Evolutionary conservation across 2,888 invertebrate genomes (phyloP).

Genomic region (Hirudinaria manillensis): DNA sequence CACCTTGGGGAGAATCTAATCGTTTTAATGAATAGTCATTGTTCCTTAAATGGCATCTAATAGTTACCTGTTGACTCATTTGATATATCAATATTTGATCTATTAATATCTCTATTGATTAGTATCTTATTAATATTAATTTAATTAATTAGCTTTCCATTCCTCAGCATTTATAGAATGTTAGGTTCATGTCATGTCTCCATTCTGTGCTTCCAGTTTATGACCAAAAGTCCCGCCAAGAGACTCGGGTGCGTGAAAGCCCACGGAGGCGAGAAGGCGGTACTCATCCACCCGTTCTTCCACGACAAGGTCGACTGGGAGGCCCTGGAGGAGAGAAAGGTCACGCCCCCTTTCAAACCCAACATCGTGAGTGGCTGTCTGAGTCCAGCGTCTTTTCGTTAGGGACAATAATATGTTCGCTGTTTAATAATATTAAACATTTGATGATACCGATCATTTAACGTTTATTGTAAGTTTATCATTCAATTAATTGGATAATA

Average conservation of each 20-base stretch:
- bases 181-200: too few relatives aligned
- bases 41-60: not conserved
- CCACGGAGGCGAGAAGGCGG: constrained; percentile 74
- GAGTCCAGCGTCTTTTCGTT: not conserved
- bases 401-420: not conserved
- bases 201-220: constrained; percentile 63
- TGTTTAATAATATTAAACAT: too few relatives aligned
- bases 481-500: not conserved
- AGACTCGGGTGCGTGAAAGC: constrained; percentile 79
- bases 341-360: constrained; percentile 95
- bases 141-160: too few relatives aligned
- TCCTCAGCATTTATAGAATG: too few relatives aligned
- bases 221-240: constrained; percentile 92
- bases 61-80: not conserved
- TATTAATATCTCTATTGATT: not conserved
- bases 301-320: constrained; percentile 82
- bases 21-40: not conserved
- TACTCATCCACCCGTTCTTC: constrained; percentile 71
- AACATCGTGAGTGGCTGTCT: constrained; percentile 71
- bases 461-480: not conserved
- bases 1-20: not conserved
- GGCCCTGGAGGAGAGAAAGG: constrained; percentile 77
- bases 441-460: not conserved
- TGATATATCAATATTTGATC: not conserved
- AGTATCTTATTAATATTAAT: not conserved